Percentiles rank a stretch among this genome's conserved stretches.
Conservation (phyloP, 2,113 vertebrate species). For the Mus musculus region DNA sequence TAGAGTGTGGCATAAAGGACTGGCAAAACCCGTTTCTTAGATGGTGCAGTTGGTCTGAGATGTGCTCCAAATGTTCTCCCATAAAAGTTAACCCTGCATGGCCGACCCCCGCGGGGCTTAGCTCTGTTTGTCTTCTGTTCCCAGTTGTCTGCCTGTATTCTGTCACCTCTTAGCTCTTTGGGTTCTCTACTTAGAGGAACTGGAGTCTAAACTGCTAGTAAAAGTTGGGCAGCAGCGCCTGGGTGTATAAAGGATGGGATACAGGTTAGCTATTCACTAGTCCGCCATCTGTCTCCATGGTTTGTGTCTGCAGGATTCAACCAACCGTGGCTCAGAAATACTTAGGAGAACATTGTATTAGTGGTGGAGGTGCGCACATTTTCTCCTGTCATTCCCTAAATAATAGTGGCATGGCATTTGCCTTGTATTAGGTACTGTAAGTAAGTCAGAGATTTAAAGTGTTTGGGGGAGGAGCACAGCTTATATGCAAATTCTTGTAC, state of each 20-base stretch:
- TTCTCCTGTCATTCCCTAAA: neutral
- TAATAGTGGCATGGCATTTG: neutral
- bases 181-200: neutral
- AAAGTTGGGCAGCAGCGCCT: neutral
- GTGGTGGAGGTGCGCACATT: neutral
- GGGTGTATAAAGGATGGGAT: neutral
- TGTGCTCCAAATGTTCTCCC: neutral
- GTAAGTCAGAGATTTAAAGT: neutral
- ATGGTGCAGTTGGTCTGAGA: neutral
- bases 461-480: neutral
- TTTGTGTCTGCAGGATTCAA: neutral
- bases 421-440: neutral
- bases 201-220: neutral
- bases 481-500: neutral
- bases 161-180: neutral
- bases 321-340: neutral
- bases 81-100: neutral
- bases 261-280: neutral
- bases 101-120: neutral
- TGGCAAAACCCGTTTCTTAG: conserved; percentile 5
- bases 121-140: neutral
- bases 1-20: conserved; percentile 28
- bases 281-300: neutral
- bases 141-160: neutral
- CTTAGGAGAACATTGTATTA: neutral